Conservation (phyloP, 2,888 invertebrate species). For the Oligia latruncula region DNA sequence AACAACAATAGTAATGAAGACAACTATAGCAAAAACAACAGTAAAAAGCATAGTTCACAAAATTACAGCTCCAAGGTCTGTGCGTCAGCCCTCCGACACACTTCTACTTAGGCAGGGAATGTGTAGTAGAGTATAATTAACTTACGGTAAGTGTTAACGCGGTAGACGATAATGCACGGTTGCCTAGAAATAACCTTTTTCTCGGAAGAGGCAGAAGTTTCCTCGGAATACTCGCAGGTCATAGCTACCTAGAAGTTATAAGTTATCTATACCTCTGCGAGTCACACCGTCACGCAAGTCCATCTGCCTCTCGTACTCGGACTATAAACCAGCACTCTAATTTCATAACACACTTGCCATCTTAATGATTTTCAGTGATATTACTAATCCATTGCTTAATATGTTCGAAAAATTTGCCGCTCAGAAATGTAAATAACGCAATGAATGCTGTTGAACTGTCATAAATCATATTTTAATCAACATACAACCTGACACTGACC, state of each 20-base stretch:
- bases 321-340: not conserved
- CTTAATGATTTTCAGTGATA: not conserved
- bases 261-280: too few relatives aligned
- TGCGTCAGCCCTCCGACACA: too few relatives aligned
- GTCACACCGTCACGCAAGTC: not conserved
- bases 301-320: not conserved
- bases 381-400: not conserved
- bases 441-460: not conserved
- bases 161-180: not conserved
- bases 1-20: too few relatives aligned
- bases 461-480: not conserved
- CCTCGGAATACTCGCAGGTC: too few relatives aligned
- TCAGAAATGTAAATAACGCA: not conserved
- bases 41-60: too few relatives aligned
- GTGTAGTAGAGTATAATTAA: too few relatives aligned
- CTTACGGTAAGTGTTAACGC: not conserved
- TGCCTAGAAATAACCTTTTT: not conserved
- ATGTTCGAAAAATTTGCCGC: not conserved
- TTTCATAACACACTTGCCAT: not conserved
- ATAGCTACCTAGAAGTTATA: too few relatives aligned
- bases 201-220: too few relatives aligned
- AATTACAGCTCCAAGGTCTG: too few relatives aligned
- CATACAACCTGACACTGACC: not conserved
- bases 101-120: too few relatives aligned
- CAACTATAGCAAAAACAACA: too few relatives aligned